Evolutionary conservation across 2,113 vertebrate genomes (phyloP).

Genomic region (Calypte anna): DNA sequence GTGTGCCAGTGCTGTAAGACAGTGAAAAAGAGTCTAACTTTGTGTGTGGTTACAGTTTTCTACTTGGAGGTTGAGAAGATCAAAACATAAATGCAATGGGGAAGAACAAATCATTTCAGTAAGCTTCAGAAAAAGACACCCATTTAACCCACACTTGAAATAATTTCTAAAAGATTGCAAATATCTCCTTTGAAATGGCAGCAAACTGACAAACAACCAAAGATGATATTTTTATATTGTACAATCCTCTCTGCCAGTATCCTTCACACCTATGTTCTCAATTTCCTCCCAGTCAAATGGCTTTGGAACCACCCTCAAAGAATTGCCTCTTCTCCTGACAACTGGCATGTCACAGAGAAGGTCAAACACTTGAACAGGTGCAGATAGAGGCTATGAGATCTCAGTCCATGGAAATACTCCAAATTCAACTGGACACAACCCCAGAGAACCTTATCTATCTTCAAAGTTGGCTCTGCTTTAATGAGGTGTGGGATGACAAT

Average conservation of each 20-base stretch:
- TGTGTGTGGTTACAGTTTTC: not conserved
- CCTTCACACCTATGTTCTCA: not conserved
- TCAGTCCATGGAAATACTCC: not conserved
- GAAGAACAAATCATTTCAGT: not conserved
- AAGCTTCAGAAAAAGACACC: not conserved
- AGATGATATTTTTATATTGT: not conserved
- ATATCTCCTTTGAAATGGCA: not conserved
- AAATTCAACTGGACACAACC: not conserved
- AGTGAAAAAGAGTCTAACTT: not conserved
- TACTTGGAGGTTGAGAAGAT: not conserved
- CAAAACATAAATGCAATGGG: not conserved
- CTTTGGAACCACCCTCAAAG: not conserved
- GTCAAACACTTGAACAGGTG: not conserved
- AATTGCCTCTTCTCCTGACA: not conserved
- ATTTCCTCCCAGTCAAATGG: not conserved
- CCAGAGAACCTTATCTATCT: not conserved
- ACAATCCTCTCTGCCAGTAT: not conserved
- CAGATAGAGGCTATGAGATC: not conserved
- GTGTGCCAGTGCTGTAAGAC: not conserved
- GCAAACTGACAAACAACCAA: not conserved
- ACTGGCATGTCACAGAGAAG: not conserved
- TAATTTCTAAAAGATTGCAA: not conserved
- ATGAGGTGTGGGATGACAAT: accelerated
- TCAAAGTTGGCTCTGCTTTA: not conserved
- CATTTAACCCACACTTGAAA: not conserved